Conservation (phyloP, 2,888 invertebrate species). For the Tiliacea citrago region DNA sequence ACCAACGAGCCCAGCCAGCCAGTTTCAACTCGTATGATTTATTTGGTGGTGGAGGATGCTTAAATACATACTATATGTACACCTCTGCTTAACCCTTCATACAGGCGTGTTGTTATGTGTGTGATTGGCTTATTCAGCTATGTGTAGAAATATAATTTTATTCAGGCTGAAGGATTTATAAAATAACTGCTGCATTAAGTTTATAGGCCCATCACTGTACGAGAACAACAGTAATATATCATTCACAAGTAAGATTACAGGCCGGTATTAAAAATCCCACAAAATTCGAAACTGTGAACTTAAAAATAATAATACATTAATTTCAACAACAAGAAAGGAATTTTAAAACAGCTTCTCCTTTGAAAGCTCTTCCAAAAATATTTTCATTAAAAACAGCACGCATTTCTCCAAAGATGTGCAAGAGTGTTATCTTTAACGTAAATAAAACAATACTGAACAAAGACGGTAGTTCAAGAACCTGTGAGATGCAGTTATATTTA, state of each 20-base stretch:
- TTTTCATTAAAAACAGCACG: constrained; percentile 29
- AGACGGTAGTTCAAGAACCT: constrained; percentile 39
- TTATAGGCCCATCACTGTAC: neutral
- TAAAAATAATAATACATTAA: constrained; percentile 43
- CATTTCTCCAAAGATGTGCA: constrained; percentile 16
- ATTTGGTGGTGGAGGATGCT: no score
- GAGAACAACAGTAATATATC: neutral
- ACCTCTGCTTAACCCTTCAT: neutral
- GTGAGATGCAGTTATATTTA: constrained; percentile 19
- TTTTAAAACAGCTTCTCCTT: constrained; percentile 17
- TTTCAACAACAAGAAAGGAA: constrained; percentile 38
- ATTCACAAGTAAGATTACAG: neutral
- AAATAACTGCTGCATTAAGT: no score
- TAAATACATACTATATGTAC: neutral
- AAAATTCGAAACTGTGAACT: neutral
- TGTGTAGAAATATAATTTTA: neutral
- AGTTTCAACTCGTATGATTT: no score
- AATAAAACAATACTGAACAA: constrained; percentile 39
- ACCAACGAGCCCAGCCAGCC: no score
- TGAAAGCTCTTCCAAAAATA: constrained; percentile 36
- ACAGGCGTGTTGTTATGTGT: neutral
- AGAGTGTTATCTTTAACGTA: constrained; percentile 37
- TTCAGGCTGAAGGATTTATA: neutral
- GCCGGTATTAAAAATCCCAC: neutral
- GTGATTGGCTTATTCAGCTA: neutral